Conservation (phyloP, 2,888 invertebrate genomes). For the Galerucella calmariensis region DNA sequence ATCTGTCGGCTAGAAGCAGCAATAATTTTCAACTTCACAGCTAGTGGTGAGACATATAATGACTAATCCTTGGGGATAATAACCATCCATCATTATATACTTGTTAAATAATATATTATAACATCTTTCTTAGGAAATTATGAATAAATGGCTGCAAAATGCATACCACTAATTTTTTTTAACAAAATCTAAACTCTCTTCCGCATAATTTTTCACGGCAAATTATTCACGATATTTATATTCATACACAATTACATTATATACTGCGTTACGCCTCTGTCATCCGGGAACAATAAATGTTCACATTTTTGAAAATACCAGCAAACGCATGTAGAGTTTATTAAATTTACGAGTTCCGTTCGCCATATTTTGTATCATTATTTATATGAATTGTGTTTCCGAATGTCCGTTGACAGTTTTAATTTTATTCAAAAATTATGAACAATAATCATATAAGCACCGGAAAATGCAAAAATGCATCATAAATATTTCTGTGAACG, state of each 20-base stretch:
- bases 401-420: constrained; percentile 19
- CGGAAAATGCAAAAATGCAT: constrained; percentile 11
- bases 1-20: no score
- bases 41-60: no score
- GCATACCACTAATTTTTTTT: no score
- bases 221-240: constrained; percentile 11
- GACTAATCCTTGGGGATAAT: no score
- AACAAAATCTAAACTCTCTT: no score
- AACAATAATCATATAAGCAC: not conserved
- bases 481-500: constrained; percentile 9
- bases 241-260: not conserved
- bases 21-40: no score
- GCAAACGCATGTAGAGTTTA: constrained; percentile 18
- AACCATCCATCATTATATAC: no score
- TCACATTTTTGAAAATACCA: constrained; percentile 22
- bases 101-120: no score
- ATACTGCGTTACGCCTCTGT: not conserved
- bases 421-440: constrained; percentile 21
- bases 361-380: constrained; percentile 22
- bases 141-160: no score
- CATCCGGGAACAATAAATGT: not conserved
- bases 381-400: constrained; percentile 24
- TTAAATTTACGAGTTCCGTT: constrained; percentile 27
- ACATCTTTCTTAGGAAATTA: no score
- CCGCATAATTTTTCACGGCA: not conserved